Evolutionary conservation across 2,113 vertebrate species (phyloP).

Genomic region (Turdus rufiventris): DNA sequence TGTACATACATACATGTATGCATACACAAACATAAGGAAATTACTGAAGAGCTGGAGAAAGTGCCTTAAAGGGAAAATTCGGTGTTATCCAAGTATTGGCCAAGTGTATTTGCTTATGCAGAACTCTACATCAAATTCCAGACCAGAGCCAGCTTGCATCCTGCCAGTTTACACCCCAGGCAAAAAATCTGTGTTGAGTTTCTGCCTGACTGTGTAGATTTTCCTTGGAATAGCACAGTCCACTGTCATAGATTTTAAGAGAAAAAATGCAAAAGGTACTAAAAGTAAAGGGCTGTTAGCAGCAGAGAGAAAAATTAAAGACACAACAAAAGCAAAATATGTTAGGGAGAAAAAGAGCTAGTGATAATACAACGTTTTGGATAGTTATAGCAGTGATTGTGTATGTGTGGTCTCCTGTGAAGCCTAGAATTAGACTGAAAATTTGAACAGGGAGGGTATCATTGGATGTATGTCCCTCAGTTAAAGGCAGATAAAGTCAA

Average conservation of each 20-base stretch:
- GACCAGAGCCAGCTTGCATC: slow-evolving; percentile 33
- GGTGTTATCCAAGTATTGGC: slow-evolving; percentile 15
- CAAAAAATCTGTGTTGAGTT: slow-evolving; percentile 48
- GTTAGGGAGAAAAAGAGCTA: background rate
- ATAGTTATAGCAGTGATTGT: background rate
- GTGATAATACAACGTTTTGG: background rate
- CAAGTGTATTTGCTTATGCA: slow-evolving; percentile 45
- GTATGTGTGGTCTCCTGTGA: background rate
- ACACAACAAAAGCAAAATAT: background rate
- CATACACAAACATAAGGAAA: background rate
- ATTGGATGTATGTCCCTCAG: background rate
- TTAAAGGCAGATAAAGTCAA: background rate
- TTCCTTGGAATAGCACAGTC: background rate
- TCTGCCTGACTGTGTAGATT: slow-evolving; percentile 24
- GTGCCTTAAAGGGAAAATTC: slow-evolving; percentile 25
- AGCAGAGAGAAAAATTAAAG: background rate
- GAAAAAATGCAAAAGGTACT: background rate
- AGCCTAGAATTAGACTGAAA: background rate
- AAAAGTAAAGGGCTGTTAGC: background rate
- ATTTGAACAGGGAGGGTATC: background rate
- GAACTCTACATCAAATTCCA: slow-evolving; percentile 15
- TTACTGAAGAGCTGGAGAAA: slow-evolving; percentile 12
- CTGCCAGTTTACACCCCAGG: slow-evolving; percentile 49
- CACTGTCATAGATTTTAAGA: background rate
- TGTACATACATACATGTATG: background rate